phyloP scores from a whole-genome alignment of 2,113 vertebrate species.

The Falcunculus frontatus region DNA sequence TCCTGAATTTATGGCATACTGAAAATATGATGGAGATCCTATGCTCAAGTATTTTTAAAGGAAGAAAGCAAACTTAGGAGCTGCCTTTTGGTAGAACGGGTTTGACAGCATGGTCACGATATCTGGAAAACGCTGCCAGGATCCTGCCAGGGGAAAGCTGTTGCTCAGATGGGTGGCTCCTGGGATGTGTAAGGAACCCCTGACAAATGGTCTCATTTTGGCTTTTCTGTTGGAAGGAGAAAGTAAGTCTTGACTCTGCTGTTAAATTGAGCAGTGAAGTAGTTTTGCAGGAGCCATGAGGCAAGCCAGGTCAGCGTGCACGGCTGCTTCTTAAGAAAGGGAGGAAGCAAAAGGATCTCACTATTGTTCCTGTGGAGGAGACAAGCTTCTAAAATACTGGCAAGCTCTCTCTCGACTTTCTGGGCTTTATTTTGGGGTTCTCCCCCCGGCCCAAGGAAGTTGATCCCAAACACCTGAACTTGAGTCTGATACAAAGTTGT shows the following conservation, averaged over 20 bases:
- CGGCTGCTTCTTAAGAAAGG: rapidly evolving
- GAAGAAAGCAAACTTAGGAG: neutral
- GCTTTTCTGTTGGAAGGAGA: neutral
- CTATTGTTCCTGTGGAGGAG: neutral
- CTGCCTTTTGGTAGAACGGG: rapidly evolving
- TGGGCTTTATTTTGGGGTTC: neutral
- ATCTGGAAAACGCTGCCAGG: neutral
- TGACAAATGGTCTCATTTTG: neutral
- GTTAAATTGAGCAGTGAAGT: neutral
- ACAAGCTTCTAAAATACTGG: neutral
- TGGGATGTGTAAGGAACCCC: neutral
- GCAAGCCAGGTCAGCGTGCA: neutral
- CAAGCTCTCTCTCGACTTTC: rapidly evolving
- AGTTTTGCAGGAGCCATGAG: neutral
- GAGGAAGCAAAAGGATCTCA: neutral
- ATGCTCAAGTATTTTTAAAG: neutral
- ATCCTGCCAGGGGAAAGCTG: neutral
- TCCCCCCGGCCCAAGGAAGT: rapidly evolving
- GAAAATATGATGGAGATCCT: rapidly evolving
- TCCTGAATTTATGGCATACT: neutral
- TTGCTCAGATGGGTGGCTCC: neutral
- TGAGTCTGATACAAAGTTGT: neutral
- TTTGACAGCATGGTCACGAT: neutral
- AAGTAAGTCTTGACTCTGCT: neutral
- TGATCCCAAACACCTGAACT: neutral